Percentiles rank a stretch among this genome's conserved stretches.
Conservation (phyloP, 92 coral and sea anemone genomes). For the Epizoanthus scotinus region DNA sequence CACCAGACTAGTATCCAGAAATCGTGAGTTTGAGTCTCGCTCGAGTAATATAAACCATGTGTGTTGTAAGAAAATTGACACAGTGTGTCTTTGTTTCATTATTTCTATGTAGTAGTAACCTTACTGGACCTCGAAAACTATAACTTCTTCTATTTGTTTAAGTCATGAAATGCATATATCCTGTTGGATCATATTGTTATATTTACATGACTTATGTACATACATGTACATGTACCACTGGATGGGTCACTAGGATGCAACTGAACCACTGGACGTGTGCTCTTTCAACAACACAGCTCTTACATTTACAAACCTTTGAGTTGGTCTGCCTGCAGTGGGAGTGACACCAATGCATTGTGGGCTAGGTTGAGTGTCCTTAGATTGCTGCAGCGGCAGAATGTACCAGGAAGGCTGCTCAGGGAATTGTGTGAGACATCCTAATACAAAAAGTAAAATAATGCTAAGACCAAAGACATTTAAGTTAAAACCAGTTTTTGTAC, state of each 20-base stretch:
- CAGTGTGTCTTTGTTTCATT: no score
- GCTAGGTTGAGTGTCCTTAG: slow-evolving; percentile 77
- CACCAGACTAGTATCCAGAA: no score
- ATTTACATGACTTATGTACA: neutral
- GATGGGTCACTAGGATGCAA: neutral
- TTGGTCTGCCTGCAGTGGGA: slow-evolving; percentile 62
- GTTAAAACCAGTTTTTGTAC: no score
- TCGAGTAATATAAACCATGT: no score
- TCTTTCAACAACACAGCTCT: neutral
- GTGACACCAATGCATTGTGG: slow-evolving; percentile 70
- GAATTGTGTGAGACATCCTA: slow-evolving; percentile 89
- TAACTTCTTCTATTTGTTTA: no score
- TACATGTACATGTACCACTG: neutral
- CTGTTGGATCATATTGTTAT: neutral
- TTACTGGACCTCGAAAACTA: no score
- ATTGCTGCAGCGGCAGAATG: slow-evolving; percentile 58
- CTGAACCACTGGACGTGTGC: neutral
- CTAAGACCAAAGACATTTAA: no score
- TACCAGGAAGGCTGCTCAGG: slow-evolving; percentile 60
- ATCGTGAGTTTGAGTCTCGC: no score
- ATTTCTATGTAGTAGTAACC: no score
- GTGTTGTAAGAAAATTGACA: no score
- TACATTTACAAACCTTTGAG: slow-evolving; percentile 58
- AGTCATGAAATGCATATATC: no score
- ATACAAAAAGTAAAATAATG: no score